Evolutionary conservation across 2,888 invertebrate genomes (phyloP), one percentile per base, ranked within the genome.

Genomic region (Smittia aterrima): DNA sequence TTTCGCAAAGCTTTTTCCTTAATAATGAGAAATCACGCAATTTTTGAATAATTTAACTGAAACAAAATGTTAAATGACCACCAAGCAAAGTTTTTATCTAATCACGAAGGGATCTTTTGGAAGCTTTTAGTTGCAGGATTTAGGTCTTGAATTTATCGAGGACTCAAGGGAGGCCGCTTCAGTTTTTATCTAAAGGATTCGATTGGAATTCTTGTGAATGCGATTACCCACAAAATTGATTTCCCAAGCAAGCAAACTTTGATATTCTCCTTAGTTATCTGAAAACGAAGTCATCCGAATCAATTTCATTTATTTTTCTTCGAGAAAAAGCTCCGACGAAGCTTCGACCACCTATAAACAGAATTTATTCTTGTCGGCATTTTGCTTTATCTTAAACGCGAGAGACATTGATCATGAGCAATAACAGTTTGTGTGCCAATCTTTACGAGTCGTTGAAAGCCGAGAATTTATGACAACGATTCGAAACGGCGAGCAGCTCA

Each of bases 1-100:
- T 20, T 58, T 58, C n/a, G 16, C 4, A 58, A 58, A 58, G 58
- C 58, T n/a, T 58, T 58, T 58, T n/a, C n/a, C n/a, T 58, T 58
- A 7, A 58, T 58, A 7, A 20, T 22, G 58, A 18, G 13, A 11
- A 20, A 22, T 22, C 58, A 58, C 58, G 58, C 58, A 22, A 20
- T 58, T 58, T 58, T 22, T 22, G 58, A 22, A 58, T 58, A 20
- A 11, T n/a, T 47, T 47, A 32, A 3, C 47, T 38, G 38, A 4
- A 4, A 38, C 38, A 38, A 38, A 11, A 11, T 11, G n/a, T 58
- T 58, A 58, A 58, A 58, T 22, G 22, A 11, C 47, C 47, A 47
- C 2, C n/a, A 4, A 38, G 6, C 38, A 38, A 38, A 38, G 6
- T 11, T 38, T 7, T 47, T 47, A 47, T 47, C 47, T 47, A 47